A percentile compares a stretch with the other conserved stretches of the same genome.
Conservation (phyloP, 2,797 vertebrate genomes). For the Peromyscus nudipes region DNA sequence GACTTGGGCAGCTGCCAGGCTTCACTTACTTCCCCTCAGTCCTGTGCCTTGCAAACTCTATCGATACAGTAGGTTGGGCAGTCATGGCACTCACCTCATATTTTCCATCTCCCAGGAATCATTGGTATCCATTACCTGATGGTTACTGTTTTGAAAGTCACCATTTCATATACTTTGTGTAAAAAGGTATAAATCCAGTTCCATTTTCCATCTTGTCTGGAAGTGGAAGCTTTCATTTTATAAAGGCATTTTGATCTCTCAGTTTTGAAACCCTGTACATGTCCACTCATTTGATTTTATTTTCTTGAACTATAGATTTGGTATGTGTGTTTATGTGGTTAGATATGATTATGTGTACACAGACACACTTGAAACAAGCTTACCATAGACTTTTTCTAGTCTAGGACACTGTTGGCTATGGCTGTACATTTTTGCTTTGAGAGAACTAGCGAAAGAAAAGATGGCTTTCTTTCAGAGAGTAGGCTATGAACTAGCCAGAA, state of each 20-base stretch:
- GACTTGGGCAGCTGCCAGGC: not conserved
- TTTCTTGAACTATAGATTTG: not conserved
- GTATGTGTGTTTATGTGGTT: slow-evolving; percentile 28
- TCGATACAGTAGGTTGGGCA: not conserved
- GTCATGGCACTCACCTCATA: not conserved
- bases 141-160: slow-evolving; percentile 30
- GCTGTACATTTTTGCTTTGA: slow-evolving; percentile 55
- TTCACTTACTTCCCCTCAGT: not conserved
- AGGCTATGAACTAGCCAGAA: slow-evolving; percentile 83
- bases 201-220: slow-evolving; percentile 37
- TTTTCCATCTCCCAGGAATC: not conserved
- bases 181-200: slow-evolving; percentile 5
- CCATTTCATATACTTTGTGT: slow-evolving; percentile 32
- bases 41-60: not conserved
- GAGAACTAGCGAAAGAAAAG: slow-evolving; percentile 82
- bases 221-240: slow-evolving; percentile 51
- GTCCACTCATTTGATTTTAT: not conserved
- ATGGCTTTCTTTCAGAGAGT: slow-evolving; percentile 84
- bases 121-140: slow-evolving; percentile 1
- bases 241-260: slow-evolving; percentile 37
- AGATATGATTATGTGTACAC: slow-evolving; percentile 4
- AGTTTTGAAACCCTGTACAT: slow-evolving; percentile 8
- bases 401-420: slow-evolving; percentile 34
- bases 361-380: slow-evolving; percentile 26
- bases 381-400: slow-evolving; percentile 45